Evolutionary conservation across 1,140 invertebrate species (phyloP).

Genomic region (Ladona fulva): DNA sequence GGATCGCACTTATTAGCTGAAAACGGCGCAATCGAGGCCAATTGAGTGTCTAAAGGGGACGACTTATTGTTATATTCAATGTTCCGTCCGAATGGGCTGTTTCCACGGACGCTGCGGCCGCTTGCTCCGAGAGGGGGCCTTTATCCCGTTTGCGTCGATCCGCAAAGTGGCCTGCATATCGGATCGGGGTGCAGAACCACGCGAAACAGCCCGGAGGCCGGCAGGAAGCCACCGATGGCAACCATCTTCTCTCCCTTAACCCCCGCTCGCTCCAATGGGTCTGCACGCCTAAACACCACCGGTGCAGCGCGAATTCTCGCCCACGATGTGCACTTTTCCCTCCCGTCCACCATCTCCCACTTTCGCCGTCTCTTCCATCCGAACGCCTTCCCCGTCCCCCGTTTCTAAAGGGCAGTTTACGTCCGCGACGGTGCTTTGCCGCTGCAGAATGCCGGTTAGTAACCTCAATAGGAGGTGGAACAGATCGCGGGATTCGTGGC

Average conservation of each 20-base stretch:
- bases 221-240: not conserved
- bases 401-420: not conserved
- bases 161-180: not conserved
- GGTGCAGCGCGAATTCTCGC: too few species aligned
- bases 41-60: too few species aligned
- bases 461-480: not conserved
- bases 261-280: too few species aligned
- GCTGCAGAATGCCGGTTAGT: not conserved
- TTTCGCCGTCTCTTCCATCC: not conserved
- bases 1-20: too few species aligned
- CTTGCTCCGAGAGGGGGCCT: too few species aligned
- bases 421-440: not conserved
- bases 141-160: too few species aligned
- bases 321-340: not conserved
- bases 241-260: not conserved
- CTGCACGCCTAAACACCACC: too few species aligned
- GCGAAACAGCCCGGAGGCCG: not conserved
- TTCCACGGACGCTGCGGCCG: too few species aligned
- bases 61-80: not conserved
- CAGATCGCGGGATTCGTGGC: not conserved
- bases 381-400: not conserved
- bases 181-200: not conserved
- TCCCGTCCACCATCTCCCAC: not conserved
- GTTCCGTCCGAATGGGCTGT: not conserved
- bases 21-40: too few species aligned